These are phyloP conservation scores for Deroplatys truncata DNA, from an alignment of 2,888 invertebrate species.

Conservation along the genomic window DNA sequence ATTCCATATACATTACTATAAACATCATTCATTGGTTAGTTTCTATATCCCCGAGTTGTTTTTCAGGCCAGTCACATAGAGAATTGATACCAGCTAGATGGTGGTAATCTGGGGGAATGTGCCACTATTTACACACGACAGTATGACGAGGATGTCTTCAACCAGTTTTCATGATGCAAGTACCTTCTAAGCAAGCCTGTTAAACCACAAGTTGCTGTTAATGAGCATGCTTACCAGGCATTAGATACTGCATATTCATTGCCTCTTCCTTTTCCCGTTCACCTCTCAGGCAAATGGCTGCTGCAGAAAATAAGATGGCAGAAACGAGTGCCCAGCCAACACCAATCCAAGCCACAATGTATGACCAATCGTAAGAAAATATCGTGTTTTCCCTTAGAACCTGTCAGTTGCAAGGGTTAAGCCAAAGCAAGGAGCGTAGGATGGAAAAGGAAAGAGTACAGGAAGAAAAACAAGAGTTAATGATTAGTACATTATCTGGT, in stretches of 20 bases:
- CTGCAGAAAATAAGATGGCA: conserved; percentile 88
- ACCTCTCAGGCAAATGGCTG: conserved; percentile 90
- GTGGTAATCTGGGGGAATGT: no score
- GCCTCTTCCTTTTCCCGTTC: conserved; percentile 93
- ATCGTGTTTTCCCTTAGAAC: conserved; percentile 80
- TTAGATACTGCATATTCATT: conserved; percentile 95
- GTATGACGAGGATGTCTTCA: no score
- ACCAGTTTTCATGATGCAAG: no score
- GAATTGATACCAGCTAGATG: no score
- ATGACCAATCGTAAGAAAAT: conserved; percentile 93
- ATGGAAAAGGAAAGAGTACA: conserved; percentile 35
- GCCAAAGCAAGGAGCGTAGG: conserved; percentile 20
- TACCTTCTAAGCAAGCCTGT: no score
- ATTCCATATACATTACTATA: no score
- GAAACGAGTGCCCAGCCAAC: conserved; percentile 87
- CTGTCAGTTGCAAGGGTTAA: conserved; percentile 49
- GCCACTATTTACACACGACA: no score
- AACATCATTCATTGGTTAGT: no score
- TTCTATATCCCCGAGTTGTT: no score
- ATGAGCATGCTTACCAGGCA: conserved; percentile 69
- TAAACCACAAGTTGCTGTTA: neutral
- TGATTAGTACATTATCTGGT: neutral
- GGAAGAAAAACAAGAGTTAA: conserved; percentile 33
- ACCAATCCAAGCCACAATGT: conserved; percentile 95
- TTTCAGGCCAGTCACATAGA: no score